Conservation (phyloP, 2,113 vertebrate genomes). For the Corapipo altera region DNA sequence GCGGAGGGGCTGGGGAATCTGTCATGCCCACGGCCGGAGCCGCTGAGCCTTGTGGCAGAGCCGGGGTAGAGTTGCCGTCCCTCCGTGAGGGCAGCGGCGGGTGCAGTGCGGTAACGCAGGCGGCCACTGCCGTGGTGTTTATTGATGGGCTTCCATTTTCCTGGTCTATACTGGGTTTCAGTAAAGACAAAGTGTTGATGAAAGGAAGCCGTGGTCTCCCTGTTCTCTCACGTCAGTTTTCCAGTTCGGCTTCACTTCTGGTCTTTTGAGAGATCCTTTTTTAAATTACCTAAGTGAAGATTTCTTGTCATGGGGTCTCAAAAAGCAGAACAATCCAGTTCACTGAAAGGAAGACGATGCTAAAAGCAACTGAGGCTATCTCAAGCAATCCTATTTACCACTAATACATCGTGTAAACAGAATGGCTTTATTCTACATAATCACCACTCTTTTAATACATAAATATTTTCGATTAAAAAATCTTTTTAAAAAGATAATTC, state of each 20-base stretch:
- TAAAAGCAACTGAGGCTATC: neutral
- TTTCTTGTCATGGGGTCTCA: neutral
- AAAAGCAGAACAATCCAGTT: neutral
- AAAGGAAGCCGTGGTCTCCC: neutral
- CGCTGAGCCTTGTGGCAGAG: too few species aligned
- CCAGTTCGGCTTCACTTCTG: accelerated
- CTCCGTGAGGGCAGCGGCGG: neutral
- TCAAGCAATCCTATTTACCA: neutral
- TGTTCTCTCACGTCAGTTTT: neutral
- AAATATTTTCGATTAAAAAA: neutral
- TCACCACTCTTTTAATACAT: accelerated
- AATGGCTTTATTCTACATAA: neutral
- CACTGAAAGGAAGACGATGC: neutral
- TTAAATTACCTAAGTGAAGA: accelerated
- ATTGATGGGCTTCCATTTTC: neutral
- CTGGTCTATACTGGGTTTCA: neutral
- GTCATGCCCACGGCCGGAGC: neutral
- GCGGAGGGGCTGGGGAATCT: accelerated
- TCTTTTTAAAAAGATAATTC: neutral
- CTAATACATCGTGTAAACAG: neutral
- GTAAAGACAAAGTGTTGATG: neutral
- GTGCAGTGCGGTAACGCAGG: accelerated
- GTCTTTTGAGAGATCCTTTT: neutral
- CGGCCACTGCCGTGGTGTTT: accelerated
- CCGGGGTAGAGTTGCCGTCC: accelerated